Conservation (phyloP, 2,113 vertebrate species). For the Tachysurus vachellii region DNA sequence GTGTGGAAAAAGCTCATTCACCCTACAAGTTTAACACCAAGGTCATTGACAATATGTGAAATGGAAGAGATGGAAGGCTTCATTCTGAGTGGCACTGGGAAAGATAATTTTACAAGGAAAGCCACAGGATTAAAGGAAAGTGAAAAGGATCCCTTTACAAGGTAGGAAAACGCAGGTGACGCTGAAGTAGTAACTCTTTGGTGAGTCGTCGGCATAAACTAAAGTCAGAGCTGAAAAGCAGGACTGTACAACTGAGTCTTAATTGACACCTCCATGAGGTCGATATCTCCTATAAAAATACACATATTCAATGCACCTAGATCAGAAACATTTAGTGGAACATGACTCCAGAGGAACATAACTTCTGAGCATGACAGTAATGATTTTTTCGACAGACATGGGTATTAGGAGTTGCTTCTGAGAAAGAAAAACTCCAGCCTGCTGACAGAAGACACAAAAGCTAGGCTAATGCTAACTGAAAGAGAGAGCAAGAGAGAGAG, state of each 20-base stretch:
- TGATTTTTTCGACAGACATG: neutral
- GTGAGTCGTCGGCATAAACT: constrained; percentile 43
- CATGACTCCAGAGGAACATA: neutral
- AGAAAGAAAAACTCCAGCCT: constrained; percentile 1
- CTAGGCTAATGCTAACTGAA: constrained; percentile 33
- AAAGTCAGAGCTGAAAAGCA: constrained; percentile 7
- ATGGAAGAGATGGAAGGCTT: constrained; percentile 38
- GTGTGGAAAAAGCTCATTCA: constrained; percentile 56
- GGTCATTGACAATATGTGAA: constrained; percentile 59
- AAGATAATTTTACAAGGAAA: constrained; percentile 58
- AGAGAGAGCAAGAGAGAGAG: constrained; percentile 1
- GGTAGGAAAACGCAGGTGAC: constrained; percentile 32
- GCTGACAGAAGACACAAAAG: neutral
- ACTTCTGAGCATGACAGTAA: neutral
- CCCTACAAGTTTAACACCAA: constrained; percentile 60
- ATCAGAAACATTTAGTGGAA: neutral
- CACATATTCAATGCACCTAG: constrained; percentile 23
- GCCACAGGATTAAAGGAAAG: constrained; percentile 55
- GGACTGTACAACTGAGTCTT: neutral
- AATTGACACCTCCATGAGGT: constrained; percentile 30
- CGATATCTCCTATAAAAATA: constrained; percentile 45
- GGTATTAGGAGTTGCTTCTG: neutral
- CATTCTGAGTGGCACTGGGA: constrained; percentile 40
- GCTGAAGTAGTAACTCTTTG: constrained; percentile 13
- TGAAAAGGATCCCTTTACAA: constrained; percentile 28